Percentiles rank a stretch among this genome's conserved stretches.
Evolutionary conservation across 2,888 invertebrate species (phyloP).

Genomic region (Mactromeris polynyma): DNA sequence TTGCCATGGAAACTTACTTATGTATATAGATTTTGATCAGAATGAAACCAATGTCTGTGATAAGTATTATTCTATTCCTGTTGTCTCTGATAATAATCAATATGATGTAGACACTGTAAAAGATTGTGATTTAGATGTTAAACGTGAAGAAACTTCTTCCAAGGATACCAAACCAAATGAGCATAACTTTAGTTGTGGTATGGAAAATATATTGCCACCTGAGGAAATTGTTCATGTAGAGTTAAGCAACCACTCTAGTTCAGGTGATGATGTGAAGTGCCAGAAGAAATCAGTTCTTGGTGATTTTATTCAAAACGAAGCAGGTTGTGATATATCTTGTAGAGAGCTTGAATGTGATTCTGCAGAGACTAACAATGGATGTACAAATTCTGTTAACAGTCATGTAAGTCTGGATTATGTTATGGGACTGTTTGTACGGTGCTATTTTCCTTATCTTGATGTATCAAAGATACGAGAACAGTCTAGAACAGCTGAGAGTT

Average conservation of each 20-base stretch:
- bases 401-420: not conserved
- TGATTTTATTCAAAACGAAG: not conserved
- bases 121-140: not conserved
- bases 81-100: slow-evolving; percentile 11
- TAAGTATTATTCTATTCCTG: not conserved
- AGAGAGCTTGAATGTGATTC: not conserved
- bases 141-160: not conserved
- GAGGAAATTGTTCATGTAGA: not conserved
- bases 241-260: not conserved
- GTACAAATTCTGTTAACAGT: not conserved
- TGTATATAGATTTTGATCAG: slow-evolving; percentile 9
- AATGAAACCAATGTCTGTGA: slow-evolving; percentile 2
- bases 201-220: not conserved
- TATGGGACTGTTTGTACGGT: slow-evolving; percentile 72
- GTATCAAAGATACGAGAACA: slow-evolving; percentile 57
- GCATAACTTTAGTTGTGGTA: not conserved
- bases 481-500: slow-evolving; percentile 26
- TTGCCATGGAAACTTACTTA: slow-evolving; percentile 74
- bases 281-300: not conserved
- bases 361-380: not conserved
- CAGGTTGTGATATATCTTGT: not conserved
- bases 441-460: slow-evolving; percentile 74
- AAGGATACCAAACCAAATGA: not conserved
- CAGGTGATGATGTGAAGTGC: not conserved
- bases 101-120: not conserved